A percentile compares a stretch with the other conserved stretches of the same genome.
Evolutionary conservation across 30 jellyfish, hydroid and myxozoan genomes (phyloP).

Genomic region (Sanderia malayensis): DNA sequence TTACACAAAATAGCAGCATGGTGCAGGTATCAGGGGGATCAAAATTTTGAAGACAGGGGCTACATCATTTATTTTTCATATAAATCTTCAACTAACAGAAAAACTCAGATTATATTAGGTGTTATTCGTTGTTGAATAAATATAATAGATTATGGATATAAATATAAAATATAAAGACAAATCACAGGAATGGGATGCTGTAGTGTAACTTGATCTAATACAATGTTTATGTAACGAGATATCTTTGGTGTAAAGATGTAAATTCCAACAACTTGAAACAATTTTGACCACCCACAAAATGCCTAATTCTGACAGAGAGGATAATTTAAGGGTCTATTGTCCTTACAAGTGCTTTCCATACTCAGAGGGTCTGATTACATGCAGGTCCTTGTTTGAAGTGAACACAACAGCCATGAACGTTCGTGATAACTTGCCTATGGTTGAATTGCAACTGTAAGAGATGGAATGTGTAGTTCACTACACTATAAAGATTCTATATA

Average conservation of each 20-base stretch:
- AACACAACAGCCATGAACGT: neutral
- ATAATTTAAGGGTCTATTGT: neutral
- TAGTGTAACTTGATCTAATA: neutral
- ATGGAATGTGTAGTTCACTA: slow-evolving; percentile 1
- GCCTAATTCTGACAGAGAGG: slow-evolving; percentile 3
- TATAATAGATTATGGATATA: neutral
- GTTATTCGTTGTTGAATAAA: neutral
- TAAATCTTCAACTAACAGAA: neutral
- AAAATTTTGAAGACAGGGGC: neutral
- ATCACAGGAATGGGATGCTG: neutral
- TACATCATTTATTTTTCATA: neutral
- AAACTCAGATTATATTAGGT: neutral
- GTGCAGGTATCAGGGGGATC: slow-evolving; percentile 1
- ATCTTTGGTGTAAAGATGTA: neutral
- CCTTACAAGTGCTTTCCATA: neutral
- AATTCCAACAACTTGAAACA: neutral
- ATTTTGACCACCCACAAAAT: neutral
- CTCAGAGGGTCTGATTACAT: neutral
- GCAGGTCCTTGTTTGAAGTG: neutral
- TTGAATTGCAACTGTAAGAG: neutral
- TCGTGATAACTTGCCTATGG: neutral
- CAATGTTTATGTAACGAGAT: neutral
- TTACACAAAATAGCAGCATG: slow-evolving; percentile 5
- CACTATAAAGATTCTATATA: slow-evolving; percentile 2
- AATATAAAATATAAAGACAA: neutral